Evolutionary conservation across 64 coral and sea anemone species (phyloP), one percentile per base, ranked within the genome.

Genomic region (Catalaphyllia jardinei): DNA sequence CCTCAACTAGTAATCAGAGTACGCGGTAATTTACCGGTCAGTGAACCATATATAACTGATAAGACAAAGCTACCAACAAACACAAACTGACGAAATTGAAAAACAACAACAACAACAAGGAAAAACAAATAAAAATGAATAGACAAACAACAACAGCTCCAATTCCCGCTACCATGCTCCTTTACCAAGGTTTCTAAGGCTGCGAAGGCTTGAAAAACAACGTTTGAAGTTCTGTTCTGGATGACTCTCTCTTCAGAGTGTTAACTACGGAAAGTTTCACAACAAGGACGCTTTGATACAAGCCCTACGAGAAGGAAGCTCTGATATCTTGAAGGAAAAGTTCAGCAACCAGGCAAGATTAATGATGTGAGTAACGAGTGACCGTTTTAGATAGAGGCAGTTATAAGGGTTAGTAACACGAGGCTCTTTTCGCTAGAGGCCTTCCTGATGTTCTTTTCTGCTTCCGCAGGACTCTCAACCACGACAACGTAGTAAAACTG

Each of bases 321-420:
- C 88, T 13, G 92, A 96, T 16, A 62, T 89, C 10, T 31, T 91
- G 9, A 93, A 96, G 50, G 95, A 96, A 71, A 87, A 87, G 25
- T 96, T 96, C 30, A 88, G 52, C 31, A 96, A 96, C 77, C 95
- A 96, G 54, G 77, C 91, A 16, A 90, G 91, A 62, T 83, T 96
- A 25, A 49, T 96, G 60, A 96, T 93, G 95, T 96, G 50, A 96
- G 95, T 90, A 55, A 46, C 42, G 7, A 79, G 12, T 76, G 22
- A 20, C 2, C 7, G 62, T 67, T 80, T 28, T n/a, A 22, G 8
- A 73, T 46, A 30, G 1, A 72, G 24, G 5, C 16, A 51, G 19
- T 9, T 83, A 55, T 18, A 29, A 30, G 18, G 9, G 18, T 9
- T n/a, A 69, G 5, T 27, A 69, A 4, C 0, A 22, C n/a, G 20